Percentiles rank a stretch among this genome's conserved stretches.
These are phyloP conservation scores for Halcyon chelicuti DNA, from an alignment of 2,797 vertebrate species.

Conservation along the genomic window DNA sequence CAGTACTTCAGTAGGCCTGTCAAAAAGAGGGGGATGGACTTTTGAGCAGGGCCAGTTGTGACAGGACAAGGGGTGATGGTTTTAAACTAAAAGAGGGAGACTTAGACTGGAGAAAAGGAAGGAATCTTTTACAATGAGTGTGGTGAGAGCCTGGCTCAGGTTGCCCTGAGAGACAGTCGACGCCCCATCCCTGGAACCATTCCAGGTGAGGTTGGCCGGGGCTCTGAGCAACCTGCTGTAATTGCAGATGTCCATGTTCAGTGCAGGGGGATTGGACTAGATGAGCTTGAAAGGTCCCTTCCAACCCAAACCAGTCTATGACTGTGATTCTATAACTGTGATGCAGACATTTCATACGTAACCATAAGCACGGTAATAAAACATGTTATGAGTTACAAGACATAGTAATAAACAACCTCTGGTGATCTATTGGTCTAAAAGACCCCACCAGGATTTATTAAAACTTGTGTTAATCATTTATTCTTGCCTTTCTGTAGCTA, in stretches of 20 bases:
- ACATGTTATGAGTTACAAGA: background rate
- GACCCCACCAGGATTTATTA: slow-evolving; percentile 38
- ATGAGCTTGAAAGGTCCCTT: background rate
- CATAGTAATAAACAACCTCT: slow-evolving; percentile 9
- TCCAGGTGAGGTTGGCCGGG: background rate
- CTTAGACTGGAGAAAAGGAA: background rate
- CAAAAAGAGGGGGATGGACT: background rate
- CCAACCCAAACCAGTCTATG: background rate
- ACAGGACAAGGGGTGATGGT: background rate
- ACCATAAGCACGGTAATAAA: background rate
- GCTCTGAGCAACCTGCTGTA: background rate
- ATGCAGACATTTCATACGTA: background rate
- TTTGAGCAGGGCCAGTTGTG: background rate
- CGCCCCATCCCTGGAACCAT: background rate
- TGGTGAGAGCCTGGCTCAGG: background rate
- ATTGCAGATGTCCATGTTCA: background rate
- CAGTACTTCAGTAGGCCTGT: background rate
- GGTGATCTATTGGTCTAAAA: background rate
- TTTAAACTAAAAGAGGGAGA: background rate
- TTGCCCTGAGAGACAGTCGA: background rate
- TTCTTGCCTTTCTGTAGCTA: background rate
- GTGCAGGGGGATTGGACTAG: background rate
- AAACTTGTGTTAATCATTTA: slow-evolving; percentile 27
- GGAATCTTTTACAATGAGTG: background rate
- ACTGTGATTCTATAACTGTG: background rate